Base-by-base conservation (phyloP, 1,140 invertebrate genomes). In the Megathymus violae region DNA sequence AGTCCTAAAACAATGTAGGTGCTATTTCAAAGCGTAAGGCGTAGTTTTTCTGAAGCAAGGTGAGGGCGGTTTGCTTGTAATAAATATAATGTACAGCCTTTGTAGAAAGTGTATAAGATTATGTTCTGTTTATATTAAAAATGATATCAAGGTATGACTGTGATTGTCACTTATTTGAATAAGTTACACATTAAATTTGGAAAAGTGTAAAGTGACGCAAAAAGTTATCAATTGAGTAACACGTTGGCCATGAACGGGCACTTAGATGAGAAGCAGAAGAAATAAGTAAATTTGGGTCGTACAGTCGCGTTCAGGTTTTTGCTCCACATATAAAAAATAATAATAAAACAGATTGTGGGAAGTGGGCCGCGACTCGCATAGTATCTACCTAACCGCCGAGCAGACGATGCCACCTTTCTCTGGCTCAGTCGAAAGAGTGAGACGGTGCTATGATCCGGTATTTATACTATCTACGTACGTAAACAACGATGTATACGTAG, bases 271-370 rank as follows among this genome's bases (percentile, higher is more conserved):
- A 25, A 11, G 22, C 10, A 46, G 66, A 60, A 68, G 43, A 64
- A 27, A 61, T 41, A 36, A 41, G 61, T 47, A 46, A 58, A 77
- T 77, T 76, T 78, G 69, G 78, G 77, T 81, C 72, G 77, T 70
- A 76, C 70, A 81, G 76, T 76, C 74, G 74, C 70, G 71, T 75
- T 71, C 74, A 85, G 80, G 83, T 86, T 85, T 74, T 82, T 83
- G 82, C 68, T 74, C 82, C 67, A 81, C 71, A 71, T 75, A 74
- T 31, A 81, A 79, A 79, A 76, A 74, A 73, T 74, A 71, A 76
- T 72, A 80, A 82, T 72, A n/a, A n/a, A n/a, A 83, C 50, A 74
- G 81, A 73, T 74, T 81, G 76, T 87, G 83, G 71, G 83, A 87
- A 86, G 79, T 87, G 79, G 84, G 75, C 78, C 84, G 78, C 69